These are phyloP conservation scores for Acipenser transmontanus DNA, from an alignment of 2,797 vertebrate genomes.

Conservation along the genomic window DNA sequence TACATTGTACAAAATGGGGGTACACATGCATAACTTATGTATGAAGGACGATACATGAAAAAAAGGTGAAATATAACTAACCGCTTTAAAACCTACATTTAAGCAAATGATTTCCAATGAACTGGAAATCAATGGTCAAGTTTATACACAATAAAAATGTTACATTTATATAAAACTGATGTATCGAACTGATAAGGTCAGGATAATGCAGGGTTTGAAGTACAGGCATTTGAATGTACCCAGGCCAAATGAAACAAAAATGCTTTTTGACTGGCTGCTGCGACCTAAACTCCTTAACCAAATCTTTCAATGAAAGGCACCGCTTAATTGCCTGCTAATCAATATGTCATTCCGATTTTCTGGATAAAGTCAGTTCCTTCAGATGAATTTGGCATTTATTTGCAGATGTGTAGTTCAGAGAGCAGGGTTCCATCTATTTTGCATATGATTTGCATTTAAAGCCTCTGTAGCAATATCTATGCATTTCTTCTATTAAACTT, in stretches of 20 bases:
- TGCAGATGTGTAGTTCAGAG: constrained; percentile 12
- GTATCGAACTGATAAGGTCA: too few species aligned
- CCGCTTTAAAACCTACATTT: too few species aligned
- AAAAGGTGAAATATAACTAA: too few species aligned
- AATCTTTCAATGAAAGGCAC: constrained; percentile 21
- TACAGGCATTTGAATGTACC: too few species aligned
- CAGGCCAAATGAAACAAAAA: constrained; percentile 19
- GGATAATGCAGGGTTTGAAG: too few species aligned
- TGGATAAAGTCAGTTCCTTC: constrained; percentile 17
- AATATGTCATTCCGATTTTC: constrained; percentile 27
- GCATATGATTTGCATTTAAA: constrained; percentile 21
- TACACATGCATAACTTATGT: too few species aligned
- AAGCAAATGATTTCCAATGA: too few species aligned
- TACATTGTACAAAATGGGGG: too few species aligned
- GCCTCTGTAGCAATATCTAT: constrained; percentile 2
- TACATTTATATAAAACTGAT: too few species aligned
- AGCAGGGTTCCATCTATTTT: background rate
- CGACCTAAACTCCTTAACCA: constrained; percentile 14
- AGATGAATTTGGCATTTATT: constrained; percentile 14
- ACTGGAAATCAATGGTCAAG: too few species aligned
- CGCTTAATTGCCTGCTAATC: constrained; percentile 27
- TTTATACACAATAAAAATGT: too few species aligned
- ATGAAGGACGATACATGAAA: too few species aligned
- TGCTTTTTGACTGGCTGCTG: constrained; percentile 15
- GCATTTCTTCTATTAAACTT: background rate